These are phyloP conservation scores for Elanoides forficatus DNA, from an alignment of 2,113 vertebrate genomes.

Conservation along the genomic window DNA sequence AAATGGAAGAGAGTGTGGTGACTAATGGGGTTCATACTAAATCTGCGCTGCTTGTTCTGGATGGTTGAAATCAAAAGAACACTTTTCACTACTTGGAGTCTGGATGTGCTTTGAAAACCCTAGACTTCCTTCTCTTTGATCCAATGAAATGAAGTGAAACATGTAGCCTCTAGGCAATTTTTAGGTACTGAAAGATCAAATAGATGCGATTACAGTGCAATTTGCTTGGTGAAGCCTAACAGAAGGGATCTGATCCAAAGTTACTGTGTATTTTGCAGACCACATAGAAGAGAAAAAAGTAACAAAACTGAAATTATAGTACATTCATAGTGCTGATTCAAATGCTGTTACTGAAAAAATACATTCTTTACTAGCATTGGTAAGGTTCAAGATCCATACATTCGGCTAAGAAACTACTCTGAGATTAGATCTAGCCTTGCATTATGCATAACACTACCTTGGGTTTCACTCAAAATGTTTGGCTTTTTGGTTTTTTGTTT, in stretches of 20 bases:
- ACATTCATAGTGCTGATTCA: neutral
- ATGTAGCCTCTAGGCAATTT: conserved; percentile 68
- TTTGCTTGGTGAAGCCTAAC: conserved; percentile 76
- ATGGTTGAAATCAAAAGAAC: conserved; percentile 54
- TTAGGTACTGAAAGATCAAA: conserved; percentile 58
- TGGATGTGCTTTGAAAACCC: conserved; percentile 61
- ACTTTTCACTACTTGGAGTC: conserved; percentile 47
- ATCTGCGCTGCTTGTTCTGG: neutral
- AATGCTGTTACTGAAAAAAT: neutral
- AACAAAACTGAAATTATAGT: neutral
- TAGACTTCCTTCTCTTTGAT: conserved; percentile 65
- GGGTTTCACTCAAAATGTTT: neutral
- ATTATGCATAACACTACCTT: neutral
- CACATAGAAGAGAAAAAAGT: neutral
- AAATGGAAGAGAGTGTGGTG: conserved; percentile 4
- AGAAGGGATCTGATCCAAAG: conserved; percentile 66
- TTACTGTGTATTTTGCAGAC: conserved; percentile 17
- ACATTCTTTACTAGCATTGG: neutral
- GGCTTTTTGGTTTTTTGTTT: too few relatives aligned
- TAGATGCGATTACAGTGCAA: conserved; percentile 79
- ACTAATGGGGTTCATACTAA: conserved; percentile 43
- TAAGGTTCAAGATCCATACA: neutral
- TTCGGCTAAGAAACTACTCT: neutral
- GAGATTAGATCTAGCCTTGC: neutral
- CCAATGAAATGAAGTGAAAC: conserved; percentile 71